Evolutionary conservation across 2,113 vertebrate genomes (phyloP).

Genomic region (Rhadina sibilatrix): DNA sequence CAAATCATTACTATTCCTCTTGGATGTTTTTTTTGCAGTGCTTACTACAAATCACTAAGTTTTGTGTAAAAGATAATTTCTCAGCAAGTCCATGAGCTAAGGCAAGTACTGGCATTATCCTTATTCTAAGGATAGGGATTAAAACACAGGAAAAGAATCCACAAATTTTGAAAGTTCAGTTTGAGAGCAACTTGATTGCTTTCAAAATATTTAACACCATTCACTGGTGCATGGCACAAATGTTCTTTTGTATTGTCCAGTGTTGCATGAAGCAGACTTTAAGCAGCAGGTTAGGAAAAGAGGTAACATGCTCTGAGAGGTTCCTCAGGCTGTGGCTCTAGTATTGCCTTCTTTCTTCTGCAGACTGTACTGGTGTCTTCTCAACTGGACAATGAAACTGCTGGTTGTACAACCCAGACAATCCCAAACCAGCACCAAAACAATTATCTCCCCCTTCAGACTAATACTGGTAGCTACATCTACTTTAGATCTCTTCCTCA

Average conservation of each 20-base stretch:
- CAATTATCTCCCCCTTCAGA: not conserved
- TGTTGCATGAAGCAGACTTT: not conserved
- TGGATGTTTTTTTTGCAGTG: not conserved
- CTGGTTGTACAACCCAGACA: not conserved
- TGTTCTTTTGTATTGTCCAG: not conserved
- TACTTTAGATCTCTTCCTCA: not conserved
- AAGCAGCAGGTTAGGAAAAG: not conserved
- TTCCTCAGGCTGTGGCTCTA: not conserved
- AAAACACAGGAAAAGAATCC: not conserved
- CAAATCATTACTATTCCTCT: not conserved
- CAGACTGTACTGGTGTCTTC: fast-evolving
- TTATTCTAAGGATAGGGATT: not conserved
- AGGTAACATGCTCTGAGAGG: not conserved
- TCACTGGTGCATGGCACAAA: not conserved
- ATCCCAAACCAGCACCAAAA: not conserved
- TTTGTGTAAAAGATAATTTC: not conserved
- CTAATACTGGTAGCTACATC: not conserved
- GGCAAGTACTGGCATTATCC: not conserved
- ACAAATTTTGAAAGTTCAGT: not conserved
- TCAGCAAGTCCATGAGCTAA: not conserved
- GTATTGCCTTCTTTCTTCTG: not conserved
- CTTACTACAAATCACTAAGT: not conserved
- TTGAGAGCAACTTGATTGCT: not conserved
- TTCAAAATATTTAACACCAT: not conserved
- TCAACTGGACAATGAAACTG: not conserved